Evolutionary conservation across 2,113 vertebrate species (phyloP), one percentile per base, ranked within the genome.

Genomic region (Chunga burmeisteri): DNA sequence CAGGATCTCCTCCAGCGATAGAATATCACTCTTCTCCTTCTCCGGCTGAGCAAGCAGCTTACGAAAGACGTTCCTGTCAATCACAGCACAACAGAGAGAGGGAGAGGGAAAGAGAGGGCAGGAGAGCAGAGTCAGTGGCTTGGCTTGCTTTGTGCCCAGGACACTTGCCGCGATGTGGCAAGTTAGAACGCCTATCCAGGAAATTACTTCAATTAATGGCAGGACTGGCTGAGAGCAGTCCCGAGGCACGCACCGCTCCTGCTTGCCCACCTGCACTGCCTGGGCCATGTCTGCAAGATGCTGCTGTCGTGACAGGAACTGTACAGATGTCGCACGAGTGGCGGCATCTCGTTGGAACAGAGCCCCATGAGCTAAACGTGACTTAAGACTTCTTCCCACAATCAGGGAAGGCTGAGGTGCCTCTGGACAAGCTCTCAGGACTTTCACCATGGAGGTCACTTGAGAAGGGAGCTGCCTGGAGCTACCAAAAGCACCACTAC

Each of bases 1-100:
- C 95, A 99, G 98, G 96, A 99, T 99, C 98, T 99, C 99, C 97
- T 99, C 99, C 98, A 99, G 97, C 0, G 99, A 99, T 92, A 99
- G 97, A 63, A 99, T 99, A 67, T 99, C 99, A 1, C 98, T 99
- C 97, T 99, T 99, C 44, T 99, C 99, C 96, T 99, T 99, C 96
- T 99, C 99, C 2, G 99, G 98, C 94, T 99, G 99, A 88, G 99
- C 99, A 80, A 99, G 97, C 97, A 99, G 98, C 98, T 99, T 99
- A 78, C 99, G 99, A 91, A 99, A 99, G 85, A 99, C 99, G 13
- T 99, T 99, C 98, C 99, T 99, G 97, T 90, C 88, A 94, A 96
- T 96, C 93, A 97, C 67, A 94, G 96, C 93, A 74, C 2, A 46
- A 92, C 53, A 91, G 53, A 93, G 86, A 96, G 86, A 91, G 58